Evolutionary conservation across 1,140 invertebrate species (phyloP), one percentile per base, ranked within the genome.

Genomic region (Phymorhynchus buccinoides): DNA sequence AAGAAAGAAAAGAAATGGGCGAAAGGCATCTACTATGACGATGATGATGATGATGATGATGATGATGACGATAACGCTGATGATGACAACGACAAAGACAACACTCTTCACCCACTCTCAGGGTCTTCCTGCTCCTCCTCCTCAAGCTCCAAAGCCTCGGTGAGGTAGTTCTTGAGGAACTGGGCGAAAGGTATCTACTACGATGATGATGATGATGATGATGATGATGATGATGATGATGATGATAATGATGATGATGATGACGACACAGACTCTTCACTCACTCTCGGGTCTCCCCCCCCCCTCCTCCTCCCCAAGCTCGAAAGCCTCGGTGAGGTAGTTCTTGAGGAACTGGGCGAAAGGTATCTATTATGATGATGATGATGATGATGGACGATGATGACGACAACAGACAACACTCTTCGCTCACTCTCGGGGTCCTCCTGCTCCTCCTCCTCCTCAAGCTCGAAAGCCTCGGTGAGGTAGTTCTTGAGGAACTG

Each of bases 391-490:
- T n/a, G n/a, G n/a, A n/a, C n/a, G n/a, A n/a, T n/a, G n/a, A n/a
- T n/a, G n/a, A n/a, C n/a, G n/a, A n/a, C n/a, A n/a, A n/a, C n/a
- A n/a, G n/a, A n/a, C n/a, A n/a, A n/a, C n/a, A n/a, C n/a, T n/a
- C n/a, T n/a, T n/a, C n/a, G n/a, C 87, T 85, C 87, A 91, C 89
- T 85, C 75, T 91, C 89, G 7, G 85, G 85, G 84, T 89, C 87
- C n/a, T n/a, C n/a, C n/a, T n/a, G n/a, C n/a, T n/a, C n/a, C 1
- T 62, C 56, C 18, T 62, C 16, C 18, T 62, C 56, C 56, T 62
- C 56, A 14, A 62, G 16, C 56, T 62, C 56, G 27, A 62, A 62
- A 14, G 27, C 56, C 56, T 62, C 56, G 18, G 56, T 62, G 16
- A 62, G 56, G 56, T 62, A 62, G 56, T 62, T 62, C 18, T 62